Percentiles rank a stretch among this genome's conserved stretches.
These are phyloP conservation scores for Herpailurus yagouaroundi DNA, from an alignment of 2,113 vertebrate genomes.

Conservation along the genomic window DNA sequence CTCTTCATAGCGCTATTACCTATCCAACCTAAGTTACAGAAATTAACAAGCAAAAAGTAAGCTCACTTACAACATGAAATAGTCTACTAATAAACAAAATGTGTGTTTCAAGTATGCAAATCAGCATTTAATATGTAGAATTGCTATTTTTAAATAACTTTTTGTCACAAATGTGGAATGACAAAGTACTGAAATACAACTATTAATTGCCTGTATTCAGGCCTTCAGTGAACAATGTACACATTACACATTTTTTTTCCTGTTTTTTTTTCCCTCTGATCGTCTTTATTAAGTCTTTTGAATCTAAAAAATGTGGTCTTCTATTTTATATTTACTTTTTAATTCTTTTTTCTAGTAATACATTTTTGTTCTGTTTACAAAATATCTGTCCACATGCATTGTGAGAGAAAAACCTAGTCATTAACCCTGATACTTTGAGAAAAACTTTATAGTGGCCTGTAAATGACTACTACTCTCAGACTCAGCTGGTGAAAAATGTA, in stretches of 20 bases:
- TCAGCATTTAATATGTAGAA: conserved; percentile 1
- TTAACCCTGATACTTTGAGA: background rate
- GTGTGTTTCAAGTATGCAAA: background rate
- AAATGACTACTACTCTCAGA: background rate
- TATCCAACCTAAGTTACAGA: background rate
- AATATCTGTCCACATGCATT: background rate
- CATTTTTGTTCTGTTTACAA: conserved; percentile 10
- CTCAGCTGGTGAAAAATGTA: conserved; percentile 20
- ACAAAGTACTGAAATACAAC: background rate
- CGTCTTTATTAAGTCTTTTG: background rate
- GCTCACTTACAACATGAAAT: background rate
- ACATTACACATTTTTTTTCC: background rate
- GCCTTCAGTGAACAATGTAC: background rate
- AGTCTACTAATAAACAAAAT: background rate
- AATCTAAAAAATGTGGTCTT: background rate
- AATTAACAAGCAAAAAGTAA: conserved; percentile 40
- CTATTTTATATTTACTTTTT: background rate
- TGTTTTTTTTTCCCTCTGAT: background rate
- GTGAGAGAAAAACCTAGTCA: background rate
- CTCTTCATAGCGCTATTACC: background rate
- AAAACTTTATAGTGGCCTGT: background rate
- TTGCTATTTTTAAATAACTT: background rate
- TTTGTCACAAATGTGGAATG: background rate
- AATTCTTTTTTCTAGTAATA: conserved; percentile 23
- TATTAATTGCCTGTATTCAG: background rate